Conservation (phyloP, 1,140 invertebrate genomes). For the Drosophila miranda region DNA sequence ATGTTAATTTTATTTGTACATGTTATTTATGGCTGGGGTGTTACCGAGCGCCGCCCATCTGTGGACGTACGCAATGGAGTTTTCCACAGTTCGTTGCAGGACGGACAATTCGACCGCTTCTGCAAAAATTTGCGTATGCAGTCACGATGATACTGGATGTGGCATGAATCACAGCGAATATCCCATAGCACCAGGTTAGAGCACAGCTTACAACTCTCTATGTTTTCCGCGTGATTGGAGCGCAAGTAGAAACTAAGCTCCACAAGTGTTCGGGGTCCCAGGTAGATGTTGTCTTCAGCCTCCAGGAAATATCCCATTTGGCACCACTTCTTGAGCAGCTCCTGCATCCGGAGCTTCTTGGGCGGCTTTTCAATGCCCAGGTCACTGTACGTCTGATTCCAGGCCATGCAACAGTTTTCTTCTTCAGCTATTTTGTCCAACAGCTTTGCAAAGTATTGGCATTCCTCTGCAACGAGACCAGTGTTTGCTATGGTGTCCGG, state of each 20-base stretch:
- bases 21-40: too few species aligned
- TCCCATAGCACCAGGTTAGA: constrained; percentile 66
- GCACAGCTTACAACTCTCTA: constrained; percentile 59
- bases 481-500: constrained; percentile 47
- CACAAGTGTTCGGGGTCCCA: constrained; percentile 59
- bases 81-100: constrained; percentile 47
- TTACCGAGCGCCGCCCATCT: too few species aligned
- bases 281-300: constrained; percentile 38
- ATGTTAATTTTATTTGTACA: too few species aligned
- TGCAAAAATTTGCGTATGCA: constrained; percentile 62
- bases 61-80: constrained; percentile 39
- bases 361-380: constrained; percentile 13
- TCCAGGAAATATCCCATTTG: constrained; percentile 63
- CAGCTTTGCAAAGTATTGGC: constrained; percentile 59
- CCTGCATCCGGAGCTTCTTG: constrained; percentile 54
- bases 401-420: constrained; percentile 42
- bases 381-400: constrained; percentile 55
- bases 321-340: constrained; percentile 46
- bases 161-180: constrained; percentile 49
- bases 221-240: constrained; percentile 47
- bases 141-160: constrained; percentile 52
- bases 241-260: constrained; percentile 59
- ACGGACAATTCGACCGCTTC: constrained; percentile 59
- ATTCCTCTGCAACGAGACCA: constrained; percentile 47
- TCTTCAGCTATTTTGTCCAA: constrained; percentile 51